phyloP scores from a whole-genome alignment of 2,888 invertebrate genomes.

The Ormyrus nitidulus region DNA sequence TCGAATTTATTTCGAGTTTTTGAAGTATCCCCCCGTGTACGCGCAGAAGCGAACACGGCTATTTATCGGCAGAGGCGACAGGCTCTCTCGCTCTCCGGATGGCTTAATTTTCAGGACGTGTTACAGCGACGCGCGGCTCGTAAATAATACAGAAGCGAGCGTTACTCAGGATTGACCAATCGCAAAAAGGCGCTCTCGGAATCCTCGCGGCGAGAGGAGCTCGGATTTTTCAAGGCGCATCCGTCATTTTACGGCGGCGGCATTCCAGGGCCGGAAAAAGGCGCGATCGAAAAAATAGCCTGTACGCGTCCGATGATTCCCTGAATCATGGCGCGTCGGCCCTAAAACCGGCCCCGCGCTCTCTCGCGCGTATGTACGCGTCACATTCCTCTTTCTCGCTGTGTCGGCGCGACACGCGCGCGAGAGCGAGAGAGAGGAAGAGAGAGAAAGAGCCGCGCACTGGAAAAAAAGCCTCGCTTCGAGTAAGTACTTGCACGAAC shows the following conservation, averaged over 20 bases:
- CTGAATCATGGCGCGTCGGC: slow-evolving; percentile 30
- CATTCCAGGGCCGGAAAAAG: slow-evolving; percentile 24
- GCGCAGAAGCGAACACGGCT: slow-evolving; percentile 1
- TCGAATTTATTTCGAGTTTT: slow-evolving; percentile 48
- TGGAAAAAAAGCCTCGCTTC: background rate
- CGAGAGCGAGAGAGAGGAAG: slow-evolving; percentile 13
- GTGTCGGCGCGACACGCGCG: background rate
- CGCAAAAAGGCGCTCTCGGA: background rate
- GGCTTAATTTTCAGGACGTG: slow-evolving; percentile 52
- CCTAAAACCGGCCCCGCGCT: background rate
- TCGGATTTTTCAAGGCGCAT: slow-evolving; percentile 22
- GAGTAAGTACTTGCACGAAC: slow-evolving; percentile 53
- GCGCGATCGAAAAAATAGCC: background rate
- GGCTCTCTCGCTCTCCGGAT: slow-evolving; percentile 18
- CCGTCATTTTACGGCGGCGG: slow-evolving; percentile 19
- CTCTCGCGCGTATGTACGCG: background rate
- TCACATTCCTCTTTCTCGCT: slow-evolving; percentile 23
- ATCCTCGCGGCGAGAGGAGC: background rate
- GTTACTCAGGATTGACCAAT: slow-evolving; percentile 44
- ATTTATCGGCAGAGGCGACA: slow-evolving; percentile 17
- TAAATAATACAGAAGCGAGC: slow-evolving; percentile 39
- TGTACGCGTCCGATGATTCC: slow-evolving; percentile 23
- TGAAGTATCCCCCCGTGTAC: slow-evolving; percentile 10
- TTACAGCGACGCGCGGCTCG: background rate
- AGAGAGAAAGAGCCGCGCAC: background rate